Percentiles rank a stretch among this genome's conserved stretches.
Conservation (phyloP, 2,113 vertebrate genomes). For the Scartelaos histophorus region DNA sequence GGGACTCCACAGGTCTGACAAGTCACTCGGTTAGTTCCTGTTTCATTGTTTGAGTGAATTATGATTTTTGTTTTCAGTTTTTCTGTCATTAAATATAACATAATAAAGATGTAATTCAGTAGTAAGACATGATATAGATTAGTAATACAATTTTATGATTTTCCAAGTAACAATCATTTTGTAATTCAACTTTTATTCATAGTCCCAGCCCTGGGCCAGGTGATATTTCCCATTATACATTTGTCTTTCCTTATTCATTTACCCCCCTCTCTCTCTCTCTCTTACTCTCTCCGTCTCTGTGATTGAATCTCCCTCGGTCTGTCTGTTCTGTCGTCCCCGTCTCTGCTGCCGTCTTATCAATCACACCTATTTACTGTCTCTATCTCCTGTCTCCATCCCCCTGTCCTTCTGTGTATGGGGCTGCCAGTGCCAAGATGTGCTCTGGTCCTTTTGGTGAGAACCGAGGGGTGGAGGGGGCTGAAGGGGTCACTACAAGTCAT, state of each 20-base stretch:
- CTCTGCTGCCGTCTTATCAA: not conserved
- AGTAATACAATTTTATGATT: no score
- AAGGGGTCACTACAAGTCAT: constrained; percentile 14
- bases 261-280: no score
- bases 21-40: no score
- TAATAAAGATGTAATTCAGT: no score
- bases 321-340: constrained; percentile 12
- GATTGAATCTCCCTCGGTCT: not conserved
- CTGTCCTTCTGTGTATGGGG: constrained; percentile 14
- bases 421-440: constrained; percentile 27
- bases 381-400: constrained; percentile 8
- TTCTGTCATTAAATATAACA: no score
- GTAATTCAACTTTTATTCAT: no score
- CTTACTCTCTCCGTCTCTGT: not conserved
- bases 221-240: constrained; percentile 1
- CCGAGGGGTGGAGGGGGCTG: constrained; percentile 23
- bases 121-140: no score
- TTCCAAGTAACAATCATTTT: no score
- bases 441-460: not conserved
- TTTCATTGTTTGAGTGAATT: no score
- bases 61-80: no score
- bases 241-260: constrained; percentile 1
- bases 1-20: no score
- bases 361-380: constrained; percentile 11
- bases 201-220: not conserved